Base-by-base conservation (phyloP, 2,797 vertebrate species). In the Semaprochilodus insignis region DNA sequence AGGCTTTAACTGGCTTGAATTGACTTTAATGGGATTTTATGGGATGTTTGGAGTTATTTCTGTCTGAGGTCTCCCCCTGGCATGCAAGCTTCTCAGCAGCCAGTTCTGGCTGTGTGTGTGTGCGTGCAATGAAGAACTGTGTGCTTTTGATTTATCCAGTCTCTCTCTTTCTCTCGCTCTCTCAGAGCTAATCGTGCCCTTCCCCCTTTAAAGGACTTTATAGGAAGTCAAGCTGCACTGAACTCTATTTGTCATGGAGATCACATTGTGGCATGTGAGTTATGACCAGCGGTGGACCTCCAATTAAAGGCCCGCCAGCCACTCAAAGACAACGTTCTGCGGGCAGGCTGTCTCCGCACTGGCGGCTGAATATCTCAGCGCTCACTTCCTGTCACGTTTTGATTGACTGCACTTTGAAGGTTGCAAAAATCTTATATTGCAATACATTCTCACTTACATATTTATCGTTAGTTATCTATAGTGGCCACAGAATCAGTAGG, bases 41-140 rank as follows among this genome's bases (percentile, higher is more conserved):
- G 90, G 88, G 83, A 90, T 91, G 89, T 92, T 91, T 83, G 84
- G 85, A 91, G 89, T 90, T 93, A 92, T 94, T 93, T 93, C 86
- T 90, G 90, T 92, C 90, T 90, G 88, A 92, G 92, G 90, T 92
- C 91, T 92, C 87, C 88, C 86, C 83, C 36, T 90, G 89, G 89
- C 83, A 65, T 89, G 83, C 85, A 85, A 85, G 83, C 88, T 88
- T 36, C 80, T 85, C 85, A 81, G 78, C 87, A 85, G 87, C 81
- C 87, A 87, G 90, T 85, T 87, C 90, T 93, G 89, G 89, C 89
- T 63, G 63, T 84, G 75, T 16, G 86, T 79, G 67, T 83, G 54
- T 59, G 27, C 31, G 73, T 62, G 23, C 14, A 81, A 31, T 63
- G 7, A 77, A 67, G 81, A 54, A 52, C 70, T 59, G 5, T 59